Evolutionary conservation across 2,888 invertebrate species (phyloP).

Genomic region (Macroteleia sp.): DNA sequence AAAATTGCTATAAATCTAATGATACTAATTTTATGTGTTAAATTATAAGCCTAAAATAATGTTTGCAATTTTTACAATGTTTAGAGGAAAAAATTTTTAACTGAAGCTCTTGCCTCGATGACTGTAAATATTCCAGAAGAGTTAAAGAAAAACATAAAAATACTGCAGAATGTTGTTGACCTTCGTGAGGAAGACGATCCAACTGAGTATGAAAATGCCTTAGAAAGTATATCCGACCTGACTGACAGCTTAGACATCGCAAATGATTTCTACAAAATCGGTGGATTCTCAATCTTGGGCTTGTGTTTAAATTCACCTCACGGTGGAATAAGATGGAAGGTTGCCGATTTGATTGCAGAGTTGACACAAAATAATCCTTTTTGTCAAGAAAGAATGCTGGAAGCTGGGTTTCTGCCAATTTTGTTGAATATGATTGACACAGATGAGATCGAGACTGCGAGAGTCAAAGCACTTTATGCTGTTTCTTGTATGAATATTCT

Average conservation of each 20-base stretch:
- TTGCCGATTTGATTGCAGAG: conserved; percentile 90
- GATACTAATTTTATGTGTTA: no score
- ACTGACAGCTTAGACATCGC: conserved; percentile 91
- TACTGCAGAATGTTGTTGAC: conserved; percentile 85
- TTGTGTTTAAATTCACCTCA: conserved; percentile 88
- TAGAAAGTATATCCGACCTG: conserved; percentile 88
- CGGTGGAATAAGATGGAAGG: conserved; percentile 86
- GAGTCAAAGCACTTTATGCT: conserved; percentile 90
- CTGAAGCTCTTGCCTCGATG: conserved; percentile 88
- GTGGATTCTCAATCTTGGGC: conserved; percentile 90
- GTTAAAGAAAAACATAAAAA: conserved; percentile 87
- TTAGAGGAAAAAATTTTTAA: conserved; percentile 90
- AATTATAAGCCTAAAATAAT: no score
- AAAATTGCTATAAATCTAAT: no score
- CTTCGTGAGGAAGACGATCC: conserved; percentile 85
- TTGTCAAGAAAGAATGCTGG: conserved; percentile 90
- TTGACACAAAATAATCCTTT: conserved; percentile 94
- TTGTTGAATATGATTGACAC: conserved; percentile 86
- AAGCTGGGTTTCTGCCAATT: conserved; percentile 87
- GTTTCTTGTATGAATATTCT: conserved; percentile 87
- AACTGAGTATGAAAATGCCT: conserved; percentile 86
- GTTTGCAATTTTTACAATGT: no score
- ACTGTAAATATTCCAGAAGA: conserved; percentile 89
- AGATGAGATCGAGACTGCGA: conserved; percentile 86
- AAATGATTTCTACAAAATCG: conserved; percentile 93